Conservation (phyloP, 2,797 vertebrate species). For the Neosalanx taihuensis region DNA sequence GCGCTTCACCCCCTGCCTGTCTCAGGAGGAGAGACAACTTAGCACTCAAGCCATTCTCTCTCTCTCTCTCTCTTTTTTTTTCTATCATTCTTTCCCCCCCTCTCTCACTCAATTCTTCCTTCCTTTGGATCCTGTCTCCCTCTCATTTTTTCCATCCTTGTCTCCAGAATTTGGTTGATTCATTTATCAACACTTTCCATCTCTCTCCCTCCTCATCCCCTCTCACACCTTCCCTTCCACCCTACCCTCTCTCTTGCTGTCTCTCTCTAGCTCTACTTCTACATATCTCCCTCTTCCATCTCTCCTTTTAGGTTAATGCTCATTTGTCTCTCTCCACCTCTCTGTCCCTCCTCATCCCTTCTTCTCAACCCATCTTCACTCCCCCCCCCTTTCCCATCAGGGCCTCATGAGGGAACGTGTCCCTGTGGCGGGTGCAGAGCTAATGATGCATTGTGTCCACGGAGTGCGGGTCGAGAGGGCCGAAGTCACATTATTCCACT, state of each 20-base stretch:
- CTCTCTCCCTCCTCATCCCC: conserved; percentile 9
- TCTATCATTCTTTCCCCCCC: background rate
- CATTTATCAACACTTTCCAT: conserved; percentile 43
- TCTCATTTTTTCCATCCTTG: conserved; percentile 18
- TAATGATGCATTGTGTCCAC: conserved; percentile 34
- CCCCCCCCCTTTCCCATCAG: conserved; percentile 18
- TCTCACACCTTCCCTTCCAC: background rate
- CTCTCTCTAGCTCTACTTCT: conserved; percentile 37
- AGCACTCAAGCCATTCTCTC: conserved; percentile 24
- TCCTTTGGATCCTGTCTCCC: no score
- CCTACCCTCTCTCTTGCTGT: conserved; percentile 11
- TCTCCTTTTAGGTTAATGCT: no score
- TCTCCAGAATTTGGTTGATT: conserved; percentile 18
- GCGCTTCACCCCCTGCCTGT: conserved; percentile 54
- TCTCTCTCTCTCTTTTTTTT: background rate
- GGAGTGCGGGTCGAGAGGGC: conserved; percentile 41
- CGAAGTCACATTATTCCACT: conserved; percentile 12
- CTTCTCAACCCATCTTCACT: background rate
- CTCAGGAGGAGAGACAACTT: conserved; percentile 37
- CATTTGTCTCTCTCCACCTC: conserved; percentile 2
- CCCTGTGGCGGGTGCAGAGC: conserved; percentile 52
- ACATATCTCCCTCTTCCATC: background rate
- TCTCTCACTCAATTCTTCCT: background rate
- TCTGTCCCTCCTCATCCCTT: conserved; percentile 8
- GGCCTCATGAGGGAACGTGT: conserved; percentile 33